Evolutionary conservation across 2,113 vertebrate species (phyloP), one percentile per base, ranked within the genome.

Genomic region (Colistium nudipinnis): DNA sequence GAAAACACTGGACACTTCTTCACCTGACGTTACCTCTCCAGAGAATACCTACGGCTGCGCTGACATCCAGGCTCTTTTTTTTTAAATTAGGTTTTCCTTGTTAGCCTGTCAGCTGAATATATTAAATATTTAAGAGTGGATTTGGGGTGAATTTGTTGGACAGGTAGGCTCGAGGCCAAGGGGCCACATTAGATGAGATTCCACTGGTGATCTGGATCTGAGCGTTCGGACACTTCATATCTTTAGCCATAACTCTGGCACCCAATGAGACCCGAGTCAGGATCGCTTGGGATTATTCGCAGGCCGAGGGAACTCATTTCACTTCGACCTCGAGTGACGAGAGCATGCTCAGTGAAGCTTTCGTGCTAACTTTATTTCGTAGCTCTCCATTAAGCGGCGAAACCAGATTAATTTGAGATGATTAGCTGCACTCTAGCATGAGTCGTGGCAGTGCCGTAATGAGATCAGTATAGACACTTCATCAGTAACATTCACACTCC

Each of bases 41-140:
- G 36, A 53, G 22, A 27, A 47, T 17, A 35, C 39, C 71, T 10
- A 20, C 38, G 65, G 78, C 66, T 60, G 55, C 65, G 70, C 60
- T 69, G 62, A 64, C 39, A 68, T 33, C 71, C 75, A 54, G 54
- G n/a, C n/a, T n/a, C 47, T 13, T 68, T 35, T 22, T 52, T 72
- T 77, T 76, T 76, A 84, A 84, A 84, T 70, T 82, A 71, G 16
- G 24, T 48, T 69, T 56, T 55, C 36, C 44, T 49, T n/a, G 17
- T 70, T 80, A 64, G 60, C 43, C 70, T 73, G 71, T 77, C 76
- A 76, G 49, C 47, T 57, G 36, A 81, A 71, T 60, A 36, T 62
- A 74, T 82, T 64, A 84, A 86, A 86, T 76, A 86, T 87, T 80
- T 57, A 74, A 63, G 52, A 44, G 30, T 24, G 62, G 72, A 82